Evolutionary conservation across 2,113 vertebrate species (phyloP), one percentile per base, ranked within the genome.

Genomic region (Columbina picui): DNA sequence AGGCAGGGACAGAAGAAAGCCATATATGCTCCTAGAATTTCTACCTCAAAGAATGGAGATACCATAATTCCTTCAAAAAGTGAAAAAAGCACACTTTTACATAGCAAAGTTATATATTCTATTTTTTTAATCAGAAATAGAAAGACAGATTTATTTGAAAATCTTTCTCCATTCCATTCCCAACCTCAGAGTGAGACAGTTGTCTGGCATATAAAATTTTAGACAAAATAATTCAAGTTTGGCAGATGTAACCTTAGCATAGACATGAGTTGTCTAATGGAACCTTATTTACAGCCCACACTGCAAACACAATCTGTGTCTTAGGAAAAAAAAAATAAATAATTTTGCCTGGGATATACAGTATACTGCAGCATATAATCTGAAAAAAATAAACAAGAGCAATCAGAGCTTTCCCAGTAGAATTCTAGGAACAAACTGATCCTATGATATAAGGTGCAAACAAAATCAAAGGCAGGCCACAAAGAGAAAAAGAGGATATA

Each of bases 401-500:
- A 64, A 68, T 47, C 12, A 73, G 43, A 57, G 30, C 22, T 83
- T 82, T 88, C 73, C 50, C 59, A 50, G 12, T 3, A 86, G 82
- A 86, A 86, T 92, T 84, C 38, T 41, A 74, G 18, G 47, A 41
- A 84, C 19, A 84, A 86, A 67, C 23, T 34, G 29, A 81, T 74
- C 38, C 55, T 73, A 39, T 70, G 41, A 93, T 75, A 59, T n/a
- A 95, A 73, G 23, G 29, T 60, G 25, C 50, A 84, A 95, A 86
- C 34, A 80, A 91, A 93, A 76, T 45, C 65, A 91, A 96, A 92
- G 27, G 12, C n/a, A 91, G 27, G 32, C 17, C 61, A 85, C 61
- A 77, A 73, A 95, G 59, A 90, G 19, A 85, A 95, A 95, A 95
- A 82, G n/a, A 52, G 2, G 15, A 61, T 50, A 86, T 70, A 91